These are phyloP conservation scores for Crotalus adamanteus DNA, from an alignment of 2,797 vertebrate species.

Conservation along the genomic window DNA sequence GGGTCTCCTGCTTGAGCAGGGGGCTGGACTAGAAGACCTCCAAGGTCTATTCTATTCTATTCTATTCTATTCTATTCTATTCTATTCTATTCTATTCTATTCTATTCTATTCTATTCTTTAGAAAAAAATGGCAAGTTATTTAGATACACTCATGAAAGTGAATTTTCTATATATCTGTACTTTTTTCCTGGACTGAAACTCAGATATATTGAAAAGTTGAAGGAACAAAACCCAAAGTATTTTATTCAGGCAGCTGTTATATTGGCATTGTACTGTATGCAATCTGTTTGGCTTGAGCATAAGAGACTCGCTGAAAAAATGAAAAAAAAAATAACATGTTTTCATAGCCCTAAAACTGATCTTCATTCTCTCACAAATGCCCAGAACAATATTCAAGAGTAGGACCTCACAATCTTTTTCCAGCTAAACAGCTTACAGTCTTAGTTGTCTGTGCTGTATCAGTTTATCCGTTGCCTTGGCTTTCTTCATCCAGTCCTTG, in stretches of 20 bases:
- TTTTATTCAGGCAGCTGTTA: background rate
- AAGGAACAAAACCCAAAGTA: background rate
- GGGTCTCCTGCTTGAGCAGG: too few species aligned
- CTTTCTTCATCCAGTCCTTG: background rate
- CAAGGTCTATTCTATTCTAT: too few species aligned
- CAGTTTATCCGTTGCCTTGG: background rate
- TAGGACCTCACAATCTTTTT: background rate
- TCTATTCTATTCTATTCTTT: too few species aligned
- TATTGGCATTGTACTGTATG: background rate
- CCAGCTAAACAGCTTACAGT: background rate
- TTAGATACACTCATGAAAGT: background rate
- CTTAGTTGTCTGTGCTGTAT: background rate
- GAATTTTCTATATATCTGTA: background rate
- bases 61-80: too few species aligned
- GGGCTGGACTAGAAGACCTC: too few species aligned
- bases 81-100: too few species aligned
- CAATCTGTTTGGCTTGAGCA: background rate
- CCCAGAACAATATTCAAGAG: background rate
- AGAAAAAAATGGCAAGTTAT: background rate
- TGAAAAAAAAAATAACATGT: slow-evolving; percentile 1
- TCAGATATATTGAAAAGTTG: background rate
- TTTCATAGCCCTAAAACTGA: background rate
- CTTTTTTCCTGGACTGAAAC: background rate
- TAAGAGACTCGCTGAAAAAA: background rate
- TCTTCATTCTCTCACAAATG: background rate